phyloP scores from a whole-genome alignment of 2,888 invertebrate species.

The Miltochrista miniata region DNA sequence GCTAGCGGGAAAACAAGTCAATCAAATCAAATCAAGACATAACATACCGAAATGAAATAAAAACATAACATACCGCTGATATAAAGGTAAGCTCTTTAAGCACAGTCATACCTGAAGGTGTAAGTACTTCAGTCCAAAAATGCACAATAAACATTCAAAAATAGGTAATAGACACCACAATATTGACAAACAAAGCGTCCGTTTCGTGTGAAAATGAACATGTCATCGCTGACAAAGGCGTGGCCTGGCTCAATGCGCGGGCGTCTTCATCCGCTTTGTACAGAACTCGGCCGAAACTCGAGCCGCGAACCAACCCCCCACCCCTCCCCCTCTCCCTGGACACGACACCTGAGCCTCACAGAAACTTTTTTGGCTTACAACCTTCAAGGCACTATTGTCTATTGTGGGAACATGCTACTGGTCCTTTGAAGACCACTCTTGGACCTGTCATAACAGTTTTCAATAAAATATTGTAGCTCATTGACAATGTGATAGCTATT shows the following conservation, averaged over 20 bases:
- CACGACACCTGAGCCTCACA: conserved; percentile 14
- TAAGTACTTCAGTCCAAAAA: neutral
- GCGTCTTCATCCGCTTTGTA: conserved; percentile 19
- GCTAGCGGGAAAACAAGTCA: too few relatives aligned
- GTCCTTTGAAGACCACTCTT: conserved; percentile 5
- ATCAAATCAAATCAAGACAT: too few relatives aligned
- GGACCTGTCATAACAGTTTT: conserved; percentile 8
- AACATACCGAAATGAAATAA: too few relatives aligned
- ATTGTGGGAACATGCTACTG: conserved; percentile 12
- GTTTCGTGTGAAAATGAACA: conserved; percentile 16
- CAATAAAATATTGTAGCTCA: neutral
- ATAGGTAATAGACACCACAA: conserved; percentile 19
- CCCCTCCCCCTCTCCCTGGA: conserved; percentile 2
- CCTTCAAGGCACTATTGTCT: neutral
- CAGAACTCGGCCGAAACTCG: conserved; percentile 22
- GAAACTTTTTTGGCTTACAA: conserved; percentile 1
- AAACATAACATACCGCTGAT: too few relatives aligned
- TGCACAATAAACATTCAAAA: neutral
- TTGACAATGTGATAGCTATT: neutral
- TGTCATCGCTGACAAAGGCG: conserved; percentile 33
- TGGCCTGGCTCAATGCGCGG: conserved; percentile 24
- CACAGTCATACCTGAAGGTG: too few relatives aligned
- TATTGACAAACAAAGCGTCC: conserved; percentile 11
- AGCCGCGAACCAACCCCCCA: conserved; percentile 9
- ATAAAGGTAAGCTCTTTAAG: too few relatives aligned